A percentile compares a stretch with the other conserved stretches of the same genome.
Evolutionary conservation across 2,797 vertebrate species (phyloP).

Genomic region (Danio albolineatus): DNA sequence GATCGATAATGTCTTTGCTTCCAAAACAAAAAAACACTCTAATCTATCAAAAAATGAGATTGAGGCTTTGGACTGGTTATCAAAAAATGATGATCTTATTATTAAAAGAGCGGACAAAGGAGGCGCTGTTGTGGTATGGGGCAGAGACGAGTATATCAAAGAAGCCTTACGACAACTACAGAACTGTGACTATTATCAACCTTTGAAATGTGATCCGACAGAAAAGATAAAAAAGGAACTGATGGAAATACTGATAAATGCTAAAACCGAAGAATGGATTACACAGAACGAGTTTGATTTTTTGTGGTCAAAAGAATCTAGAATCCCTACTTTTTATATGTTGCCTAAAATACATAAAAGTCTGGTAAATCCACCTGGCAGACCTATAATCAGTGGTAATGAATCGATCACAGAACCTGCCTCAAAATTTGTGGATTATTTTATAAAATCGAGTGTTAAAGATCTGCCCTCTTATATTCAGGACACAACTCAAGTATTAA

Average conservation of each 20-base stretch:
- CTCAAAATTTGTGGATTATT: too few relatives aligned
- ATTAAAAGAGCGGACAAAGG: too few relatives aligned
- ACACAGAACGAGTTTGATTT: too few relatives aligned
- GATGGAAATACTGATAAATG: too few relatives aligned
- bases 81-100: too few relatives aligned
- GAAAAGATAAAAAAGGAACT: background rate
- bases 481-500: too few relatives aligned
- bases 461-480: too few relatives aligned
- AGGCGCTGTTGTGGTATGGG: background rate
- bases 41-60: background rate
- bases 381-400: conserved; percentile 19
- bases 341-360: conserved; percentile 21
- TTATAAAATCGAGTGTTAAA: too few relatives aligned
- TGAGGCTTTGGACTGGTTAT: too few relatives aligned
- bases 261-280: too few relatives aligned
- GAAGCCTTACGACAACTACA: conserved; percentile 1
- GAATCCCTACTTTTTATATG: conserved; percentile 5
- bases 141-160: background rate
- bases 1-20: too few relatives aligned
- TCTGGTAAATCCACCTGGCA: background rate
- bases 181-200: conserved; percentile 6
- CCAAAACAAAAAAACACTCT: background rate
- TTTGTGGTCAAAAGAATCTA: too few relatives aligned
- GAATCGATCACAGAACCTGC: background rate
- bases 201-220: background rate